These are phyloP conservation scores for Acleris literana DNA, from an alignment of 2,888 invertebrate species.

Conservation along the genomic window DNA sequence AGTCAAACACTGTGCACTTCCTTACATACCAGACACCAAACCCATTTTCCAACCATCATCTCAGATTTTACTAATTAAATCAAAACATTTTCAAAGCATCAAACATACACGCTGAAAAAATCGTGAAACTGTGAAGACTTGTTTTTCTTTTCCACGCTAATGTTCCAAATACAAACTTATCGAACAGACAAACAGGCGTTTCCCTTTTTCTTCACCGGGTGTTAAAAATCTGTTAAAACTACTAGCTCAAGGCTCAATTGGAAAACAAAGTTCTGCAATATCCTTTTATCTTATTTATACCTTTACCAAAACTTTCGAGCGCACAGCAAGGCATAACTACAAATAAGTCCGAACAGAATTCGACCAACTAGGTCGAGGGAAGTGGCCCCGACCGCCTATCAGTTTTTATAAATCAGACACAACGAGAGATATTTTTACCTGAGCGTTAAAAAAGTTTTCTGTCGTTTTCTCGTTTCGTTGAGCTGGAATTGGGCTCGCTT, in stretches of 20 bases:
- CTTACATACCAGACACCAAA: too few relatives aligned
- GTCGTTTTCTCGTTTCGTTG: neutral
- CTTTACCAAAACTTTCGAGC: neutral
- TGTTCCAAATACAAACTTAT: too few relatives aligned
- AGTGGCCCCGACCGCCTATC: conserved; percentile 14
- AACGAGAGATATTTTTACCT: conserved; percentile 7
- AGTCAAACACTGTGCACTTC: too few relatives aligned
- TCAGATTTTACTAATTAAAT: too few relatives aligned
- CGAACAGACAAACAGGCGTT: too few relatives aligned
- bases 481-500: neutral
- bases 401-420: conserved; percentile 12
- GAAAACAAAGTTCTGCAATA: neutral
- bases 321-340: conserved; percentile 1
- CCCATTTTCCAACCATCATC: too few relatives aligned
- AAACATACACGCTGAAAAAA: too few relatives aligned
- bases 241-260: neutral
- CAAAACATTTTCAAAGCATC: too few relatives aligned
- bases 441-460: conserved; percentile 2
- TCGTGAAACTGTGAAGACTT: too few relatives aligned
- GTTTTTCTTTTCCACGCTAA: too few relatives aligned
- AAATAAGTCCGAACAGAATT: neutral
- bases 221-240: too few relatives aligned
- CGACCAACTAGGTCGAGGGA: conserved; percentile 7
- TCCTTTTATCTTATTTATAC: neutral
- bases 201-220: too few relatives aligned